Evolutionary conservation across 1,140 invertebrate species (phyloP).

Genomic region (Drosophila sproati): DNA sequence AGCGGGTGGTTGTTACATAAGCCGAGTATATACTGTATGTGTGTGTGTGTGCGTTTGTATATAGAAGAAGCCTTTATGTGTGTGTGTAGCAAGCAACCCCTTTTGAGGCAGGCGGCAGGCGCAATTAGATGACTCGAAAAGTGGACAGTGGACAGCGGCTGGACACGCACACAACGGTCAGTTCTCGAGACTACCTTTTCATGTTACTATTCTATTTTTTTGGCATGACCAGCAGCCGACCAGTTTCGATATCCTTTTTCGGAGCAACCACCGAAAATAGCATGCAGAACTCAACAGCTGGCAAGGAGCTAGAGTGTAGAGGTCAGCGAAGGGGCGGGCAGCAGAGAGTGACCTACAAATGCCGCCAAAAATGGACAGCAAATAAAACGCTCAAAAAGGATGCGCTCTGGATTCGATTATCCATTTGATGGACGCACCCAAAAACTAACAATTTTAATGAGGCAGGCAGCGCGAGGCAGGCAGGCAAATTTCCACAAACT

Average conservation of each 20-base stretch:
- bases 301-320: slow-evolving; percentile 36
- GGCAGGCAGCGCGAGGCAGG: slow-evolving; percentile 19
- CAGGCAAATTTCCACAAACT: slow-evolving; percentile 30
- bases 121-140: slow-evolving; percentile 59
- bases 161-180: slow-evolving; percentile 53
- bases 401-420: slow-evolving; percentile 5
- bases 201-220: slow-evolving; percentile 41
- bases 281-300: slow-evolving; percentile 43
- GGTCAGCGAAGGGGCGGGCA: slow-evolving; percentile 29
- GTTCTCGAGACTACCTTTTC: slow-evolving; percentile 36
- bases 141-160: slow-evolving; percentile 17
- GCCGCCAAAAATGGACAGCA: slow-evolving; percentile 67
- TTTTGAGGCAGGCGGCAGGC: slow-evolving; percentile 45
- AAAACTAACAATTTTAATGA: slow-evolving; percentile 39
- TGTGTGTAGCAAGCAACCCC: slow-evolving; percentile 52
- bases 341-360: slow-evolving; percentile 48
- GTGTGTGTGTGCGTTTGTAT: slow-evolving; percentile 8
- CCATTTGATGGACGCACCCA: slow-evolving; percentile 48
- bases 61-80: neutral
- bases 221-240: slow-evolving; percentile 64
- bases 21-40: slow-evolving; percentile 16
- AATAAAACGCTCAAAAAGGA: slow-evolving; percentile 29
- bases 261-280: slow-evolving; percentile 65
- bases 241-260: slow-evolving; percentile 25
- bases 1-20: slow-evolving; percentile 41